Evolutionary conservation across 2,797 vertebrate genomes (phyloP).

Genomic region (Capromys pilorides): DNA sequence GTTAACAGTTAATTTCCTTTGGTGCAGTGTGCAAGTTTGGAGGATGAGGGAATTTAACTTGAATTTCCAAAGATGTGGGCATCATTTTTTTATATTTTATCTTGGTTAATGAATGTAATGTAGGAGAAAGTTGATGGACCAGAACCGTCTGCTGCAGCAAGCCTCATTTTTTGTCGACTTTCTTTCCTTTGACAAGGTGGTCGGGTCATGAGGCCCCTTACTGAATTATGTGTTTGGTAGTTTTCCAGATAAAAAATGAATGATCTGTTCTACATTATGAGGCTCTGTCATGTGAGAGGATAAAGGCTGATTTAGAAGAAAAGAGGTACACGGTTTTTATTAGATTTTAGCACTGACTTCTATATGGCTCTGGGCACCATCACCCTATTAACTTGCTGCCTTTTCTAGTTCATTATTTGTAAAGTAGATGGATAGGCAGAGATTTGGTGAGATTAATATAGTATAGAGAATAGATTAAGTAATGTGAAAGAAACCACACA

Average conservation of each 20-base stretch:
- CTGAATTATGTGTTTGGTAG: slow-evolving; percentile 67
- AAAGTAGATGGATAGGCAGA: slow-evolving; percentile 55
- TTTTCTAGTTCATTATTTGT: slow-evolving; percentile 56
- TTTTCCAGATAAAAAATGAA: slow-evolving; percentile 79
- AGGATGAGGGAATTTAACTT: slow-evolving; percentile 57
- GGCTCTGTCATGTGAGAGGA: slow-evolving; percentile 59
- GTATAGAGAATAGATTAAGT: slow-evolving; percentile 39
- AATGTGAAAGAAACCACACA: slow-evolving; percentile 15
- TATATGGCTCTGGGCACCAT: slow-evolving; percentile 16
- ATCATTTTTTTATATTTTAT: slow-evolving; percentile 73
- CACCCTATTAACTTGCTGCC: not conserved
- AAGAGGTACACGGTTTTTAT: slow-evolving; percentile 55
- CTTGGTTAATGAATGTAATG: slow-evolving; percentile 70
- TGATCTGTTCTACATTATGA: slow-evolving; percentile 78
- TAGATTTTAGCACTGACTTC: slow-evolving; percentile 64
- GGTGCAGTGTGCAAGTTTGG: slow-evolving; percentile 18
- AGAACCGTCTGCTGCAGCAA: slow-evolving; percentile 71
- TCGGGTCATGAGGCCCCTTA: slow-evolving; percentile 74
- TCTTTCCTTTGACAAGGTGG: slow-evolving; percentile 76
- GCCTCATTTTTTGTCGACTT: slow-evolving; percentile 75
- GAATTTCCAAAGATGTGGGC: slow-evolving; percentile 61
- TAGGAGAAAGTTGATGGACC: slow-evolving; percentile 77
- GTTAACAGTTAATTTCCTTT: not conserved
- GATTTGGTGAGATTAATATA: slow-evolving; percentile 46
- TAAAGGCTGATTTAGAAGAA: slow-evolving; percentile 67